phyloP scores from a whole-genome alignment of 2,888 invertebrate species.

The Pachymerium ferrugineum region DNA sequence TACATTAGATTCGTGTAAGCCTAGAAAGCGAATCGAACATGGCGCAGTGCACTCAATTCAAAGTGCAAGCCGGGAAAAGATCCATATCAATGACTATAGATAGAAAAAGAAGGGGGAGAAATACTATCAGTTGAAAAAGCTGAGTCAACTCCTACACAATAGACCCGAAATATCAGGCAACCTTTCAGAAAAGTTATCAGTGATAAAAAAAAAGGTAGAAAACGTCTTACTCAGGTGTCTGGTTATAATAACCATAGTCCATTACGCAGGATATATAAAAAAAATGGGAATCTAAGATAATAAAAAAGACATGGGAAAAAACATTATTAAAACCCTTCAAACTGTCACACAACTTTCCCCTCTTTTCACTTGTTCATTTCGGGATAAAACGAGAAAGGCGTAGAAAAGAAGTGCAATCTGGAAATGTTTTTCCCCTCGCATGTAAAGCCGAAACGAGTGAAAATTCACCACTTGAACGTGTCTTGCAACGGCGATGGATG shows the following conservation, averaged over 20 bases:
- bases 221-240: too few relatives aligned
- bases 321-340: too few relatives aligned
- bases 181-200: background rate
- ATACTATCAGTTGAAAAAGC: background rate
- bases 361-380: background rate
- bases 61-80: slow-evolving; percentile 21
- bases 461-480: background rate
- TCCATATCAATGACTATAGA: background rate
- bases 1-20: background rate
- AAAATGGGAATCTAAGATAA: too few relatives aligned
- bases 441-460: background rate
- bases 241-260: too few relatives aligned
- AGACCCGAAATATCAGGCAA: background rate
- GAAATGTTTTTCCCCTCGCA: background rate
- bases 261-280: too few relatives aligned
- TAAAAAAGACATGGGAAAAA: too few relatives aligned
- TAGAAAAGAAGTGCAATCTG: too few relatives aligned
- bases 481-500: background rate
- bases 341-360: background rate
- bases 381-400: too few relatives aligned
- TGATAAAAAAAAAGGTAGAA: background rate
- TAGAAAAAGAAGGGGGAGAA: background rate
- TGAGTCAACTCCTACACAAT: slow-evolving; percentile 11
- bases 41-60: slow-evolving; percentile 17
- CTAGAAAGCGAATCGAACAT: background rate